Base-by-base conservation (phyloP, 2,888 invertebrate genomes). In the Drosophila aldrichi region DNA sequence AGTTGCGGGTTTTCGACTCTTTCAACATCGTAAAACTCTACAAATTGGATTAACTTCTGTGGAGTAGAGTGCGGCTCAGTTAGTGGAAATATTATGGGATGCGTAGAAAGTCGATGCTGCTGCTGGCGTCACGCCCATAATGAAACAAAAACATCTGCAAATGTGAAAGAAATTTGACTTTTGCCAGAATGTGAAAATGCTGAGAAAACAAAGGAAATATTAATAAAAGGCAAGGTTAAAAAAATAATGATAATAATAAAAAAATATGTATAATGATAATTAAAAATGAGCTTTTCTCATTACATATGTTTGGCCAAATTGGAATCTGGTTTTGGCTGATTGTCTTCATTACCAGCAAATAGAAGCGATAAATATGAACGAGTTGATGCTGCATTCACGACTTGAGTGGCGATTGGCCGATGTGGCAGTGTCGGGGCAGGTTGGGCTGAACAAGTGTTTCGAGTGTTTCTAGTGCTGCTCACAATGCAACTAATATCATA, bases 1-100 rank as follows among this genome's bases (percentile, higher is more conserved):
- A 89, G 70, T 72, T 89, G 84, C 81, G 81, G 86, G 80, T 76
- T 82, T 86, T 69, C 44, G 67, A n/a, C 38, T 29, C 56, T 60
- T 36, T 69, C 60, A 65, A 56, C 55, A 70, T 74, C 83, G 65
- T 84, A 88, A 88, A 88, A 88, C 78, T 74, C 78, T 25, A 73
- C 76, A 89, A 88, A 88, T 89, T 88, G 87, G 87, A 88, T 88
- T 88, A 88, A 86, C 87, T 88, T 85, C 81, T 81, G 82, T 77
- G 3, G 70, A 77, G 81, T 74, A 76, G 75, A 77, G 75, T 76
- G 79, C 69, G 5, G 16, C 6, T 38, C 36, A 38, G 36, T 38
- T 38, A 38, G 36, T 38, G 36, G 36, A 16, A 38, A 38, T 38
- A 16, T 38, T 38, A 38, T 38, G 36, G 55, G 22, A 32, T 14